Evolutionary conservation across 2,888 invertebrate genomes (phyloP).

Genomic region (Lasioglossum zephyrum): DNA sequence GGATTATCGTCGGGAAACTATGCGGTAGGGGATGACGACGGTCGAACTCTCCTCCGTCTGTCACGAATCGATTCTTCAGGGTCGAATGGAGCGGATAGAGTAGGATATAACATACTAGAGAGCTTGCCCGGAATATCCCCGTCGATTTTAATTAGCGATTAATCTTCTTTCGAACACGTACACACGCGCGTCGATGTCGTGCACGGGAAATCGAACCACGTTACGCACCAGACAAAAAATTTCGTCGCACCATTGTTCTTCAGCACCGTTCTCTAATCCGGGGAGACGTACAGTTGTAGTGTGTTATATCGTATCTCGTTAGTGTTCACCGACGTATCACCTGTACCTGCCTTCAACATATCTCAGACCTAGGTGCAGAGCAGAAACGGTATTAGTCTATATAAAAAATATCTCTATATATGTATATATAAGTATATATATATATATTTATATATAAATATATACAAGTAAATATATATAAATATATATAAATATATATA

Average conservation of each 20-base stretch:
- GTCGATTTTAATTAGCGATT: not conserved
- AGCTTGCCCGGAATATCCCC: constrained; percentile 1
- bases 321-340: constrained; percentile 62
- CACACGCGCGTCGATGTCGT: constrained; percentile 26
- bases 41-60: not conserved
- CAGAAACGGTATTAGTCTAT: constrained; percentile 59
- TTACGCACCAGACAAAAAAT: not conserved
- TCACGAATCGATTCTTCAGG: not conserved
- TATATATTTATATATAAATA: not conserved
- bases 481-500: not conserved
- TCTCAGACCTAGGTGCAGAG: constrained; percentile 68
- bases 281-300: constrained; percentile 39
- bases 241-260: not conserved
- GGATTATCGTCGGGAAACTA: not conserved
- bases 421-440: not conserved
- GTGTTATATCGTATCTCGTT: constrained; percentile 61
- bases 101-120: constrained; percentile 32
- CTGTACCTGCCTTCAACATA: constrained; percentile 71
- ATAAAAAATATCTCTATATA: not conserved
- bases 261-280: not conserved
- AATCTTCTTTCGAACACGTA: constrained; percentile 26
- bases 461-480: not conserved
- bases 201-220: not conserved
- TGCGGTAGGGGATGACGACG: constrained; percentile 7
- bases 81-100: constrained; percentile 23